Percentiles rank a stretch among this genome's conserved stretches.
These are phyloP conservation scores for Valencia hispanica DNA, from an alignment of 2,797 vertebrate species.

Conservation along the genomic window DNA sequence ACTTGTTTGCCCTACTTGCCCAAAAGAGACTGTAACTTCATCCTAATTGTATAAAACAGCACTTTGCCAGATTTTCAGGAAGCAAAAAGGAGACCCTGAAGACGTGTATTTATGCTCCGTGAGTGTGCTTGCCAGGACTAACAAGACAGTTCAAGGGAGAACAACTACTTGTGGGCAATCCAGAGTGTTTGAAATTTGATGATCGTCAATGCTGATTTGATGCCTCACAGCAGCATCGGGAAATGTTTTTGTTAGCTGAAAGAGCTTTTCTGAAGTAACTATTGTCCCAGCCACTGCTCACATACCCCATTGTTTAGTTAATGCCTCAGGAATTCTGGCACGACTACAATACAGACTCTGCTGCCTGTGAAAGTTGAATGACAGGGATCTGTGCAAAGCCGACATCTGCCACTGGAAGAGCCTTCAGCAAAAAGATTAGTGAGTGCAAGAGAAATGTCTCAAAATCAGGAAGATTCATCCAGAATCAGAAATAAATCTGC, in stretches of 20 bases:
- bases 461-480: neutral
- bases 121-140: constrained; percentile 19
- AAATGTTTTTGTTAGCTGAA: constrained; percentile 35
- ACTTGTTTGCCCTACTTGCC: constrained; percentile 56
- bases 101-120: constrained; percentile 29
- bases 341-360: constrained; percentile 8
- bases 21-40: constrained; percentile 46
- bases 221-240: constrained; percentile 53
- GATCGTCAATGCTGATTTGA: constrained; percentile 34
- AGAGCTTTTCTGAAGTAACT: constrained; percentile 35
- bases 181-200: constrained; percentile 65
- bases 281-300: constrained; percentile 49
- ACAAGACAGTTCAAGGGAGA: constrained; percentile 26
- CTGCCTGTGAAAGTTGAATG: constrained; percentile 28
- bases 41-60: constrained; percentile 38
- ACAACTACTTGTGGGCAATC: constrained; percentile 44
- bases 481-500: neutral
- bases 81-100: constrained; percentile 52
- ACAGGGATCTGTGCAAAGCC: constrained; percentile 28
- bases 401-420: constrained; percentile 24
- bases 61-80: constrained; percentile 52
- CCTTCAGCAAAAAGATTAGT: neutral
- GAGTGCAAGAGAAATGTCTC: neutral
- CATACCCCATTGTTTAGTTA: constrained; percentile 43
- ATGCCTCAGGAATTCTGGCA: constrained; percentile 47